phyloP scores from a whole-genome alignment of 1,140 invertebrate genomes.

The Whitmania pigra region DNA sequence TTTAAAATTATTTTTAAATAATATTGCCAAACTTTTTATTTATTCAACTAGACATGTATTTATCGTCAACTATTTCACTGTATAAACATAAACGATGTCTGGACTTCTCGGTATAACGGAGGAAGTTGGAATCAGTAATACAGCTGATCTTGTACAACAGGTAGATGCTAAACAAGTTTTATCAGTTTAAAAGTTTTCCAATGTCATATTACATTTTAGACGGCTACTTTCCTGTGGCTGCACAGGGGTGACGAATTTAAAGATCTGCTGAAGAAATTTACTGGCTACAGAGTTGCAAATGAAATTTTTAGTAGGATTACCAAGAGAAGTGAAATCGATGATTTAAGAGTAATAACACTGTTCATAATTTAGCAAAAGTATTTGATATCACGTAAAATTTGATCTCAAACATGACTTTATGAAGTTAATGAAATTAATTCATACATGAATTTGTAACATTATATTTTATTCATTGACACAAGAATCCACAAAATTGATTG shows the following conservation, averaged over 20 bases:
- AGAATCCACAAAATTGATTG: too few species aligned
- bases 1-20: too few species aligned
- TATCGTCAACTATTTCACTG: too few species aligned
- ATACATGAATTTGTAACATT: neutral
- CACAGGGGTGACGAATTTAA: slow-evolving; percentile 12
- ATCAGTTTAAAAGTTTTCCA: too few species aligned
- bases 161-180: too few species aligned
- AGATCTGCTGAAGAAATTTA: slow-evolving; percentile 7
- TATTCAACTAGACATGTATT: too few species aligned
- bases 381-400: neutral
- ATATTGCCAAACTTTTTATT: too few species aligned
- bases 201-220: neutral
- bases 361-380: neutral
- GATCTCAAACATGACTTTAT: neutral
- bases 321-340: neutral
- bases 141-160: too few species aligned
- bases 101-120: too few species aligned
- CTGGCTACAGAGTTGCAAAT: slow-evolving; percentile 11
- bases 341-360: neutral
- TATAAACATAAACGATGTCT: too few species aligned
- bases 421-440: neutral
- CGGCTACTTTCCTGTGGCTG: slow-evolving; percentile 7
- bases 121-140: too few species aligned
- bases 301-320: slow-evolving; percentile 8
- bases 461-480: too few species aligned